phyloP scores from a whole-genome alignment of 2,797 vertebrate genomes.

The Leptatherina wallacei region DNA sequence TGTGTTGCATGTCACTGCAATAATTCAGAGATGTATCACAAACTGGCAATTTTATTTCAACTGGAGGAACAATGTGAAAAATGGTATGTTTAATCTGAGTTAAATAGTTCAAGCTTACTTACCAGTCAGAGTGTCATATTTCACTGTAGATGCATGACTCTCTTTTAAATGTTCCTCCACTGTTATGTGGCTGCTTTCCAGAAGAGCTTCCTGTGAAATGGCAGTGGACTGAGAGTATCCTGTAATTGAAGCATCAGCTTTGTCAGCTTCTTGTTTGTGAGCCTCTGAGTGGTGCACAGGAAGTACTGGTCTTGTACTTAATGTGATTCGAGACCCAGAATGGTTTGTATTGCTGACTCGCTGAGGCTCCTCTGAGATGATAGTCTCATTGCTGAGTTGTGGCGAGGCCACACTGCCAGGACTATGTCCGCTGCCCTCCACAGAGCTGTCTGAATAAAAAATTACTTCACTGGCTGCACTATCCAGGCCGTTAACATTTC shows the following conservation, averaged over 20 bases:
- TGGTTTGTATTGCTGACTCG: slow-evolving; percentile 3
- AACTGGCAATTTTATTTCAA: not conserved
- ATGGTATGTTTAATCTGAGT: not conserved
- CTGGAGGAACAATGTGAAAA: not conserved
- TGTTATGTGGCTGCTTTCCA: slow-evolving; percentile 24
- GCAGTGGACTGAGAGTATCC: slow-evolving; percentile 19
- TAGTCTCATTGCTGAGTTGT: slow-evolving; percentile 13
- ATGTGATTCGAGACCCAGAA: slow-evolving; percentile 35
- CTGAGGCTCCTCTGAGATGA: slow-evolving; percentile 16
- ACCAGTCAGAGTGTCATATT: slow-evolving; percentile 40
- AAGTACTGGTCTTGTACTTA: slow-evolving; percentile 26
- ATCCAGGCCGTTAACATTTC: slow-evolving; percentile 1
- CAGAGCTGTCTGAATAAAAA: slow-evolving; percentile 18
- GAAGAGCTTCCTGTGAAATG: slow-evolving; percentile 31
- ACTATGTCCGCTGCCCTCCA: slow-evolving; percentile 50
- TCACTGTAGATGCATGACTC: slow-evolving; percentile 11
- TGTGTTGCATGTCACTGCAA: not conserved
- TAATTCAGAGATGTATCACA: not conserved
- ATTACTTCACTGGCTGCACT: slow-evolving; percentile 15
- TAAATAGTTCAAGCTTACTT: slow-evolving; percentile 20
- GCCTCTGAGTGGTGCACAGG: slow-evolving; percentile 12
- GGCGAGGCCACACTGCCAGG: slow-evolving; percentile 4
- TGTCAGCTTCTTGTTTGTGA: slow-evolving; percentile 33
- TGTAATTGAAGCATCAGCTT: slow-evolving; percentile 41
- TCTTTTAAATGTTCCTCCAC: slow-evolving; percentile 17